Evolutionary conservation across 2,113 vertebrate genomes (phyloP).

Genomic region (Alosa alosa): DNA sequence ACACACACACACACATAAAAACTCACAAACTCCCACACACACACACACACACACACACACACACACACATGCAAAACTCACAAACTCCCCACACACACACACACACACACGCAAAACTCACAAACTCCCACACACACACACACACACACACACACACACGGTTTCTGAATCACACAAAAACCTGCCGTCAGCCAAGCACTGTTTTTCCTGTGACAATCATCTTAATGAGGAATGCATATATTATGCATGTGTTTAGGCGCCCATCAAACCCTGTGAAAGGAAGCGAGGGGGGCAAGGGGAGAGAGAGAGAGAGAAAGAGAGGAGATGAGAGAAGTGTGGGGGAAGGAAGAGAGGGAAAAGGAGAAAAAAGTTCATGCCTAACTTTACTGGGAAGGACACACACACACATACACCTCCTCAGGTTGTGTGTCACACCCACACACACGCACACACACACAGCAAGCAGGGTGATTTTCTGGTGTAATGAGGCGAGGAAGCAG

Average conservation of each 20-base stretch:
- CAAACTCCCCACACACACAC: neutral
- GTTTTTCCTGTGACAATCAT: constrained; percentile 63
- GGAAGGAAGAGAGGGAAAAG: neutral
- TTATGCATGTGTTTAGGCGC: constrained; percentile 49
- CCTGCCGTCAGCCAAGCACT: constrained; percentile 55
- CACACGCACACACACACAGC: neutral
- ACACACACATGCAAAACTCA: neutral
- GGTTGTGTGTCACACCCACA: neutral
- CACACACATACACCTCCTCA: neutral
- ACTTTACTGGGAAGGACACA: constrained; percentile 39
- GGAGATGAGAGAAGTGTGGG: neutral
- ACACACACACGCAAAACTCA: neutral
- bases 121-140: neutral
- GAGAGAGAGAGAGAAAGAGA: neutral
- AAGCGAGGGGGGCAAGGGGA: neutral
- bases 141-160: constrained; percentile 47
- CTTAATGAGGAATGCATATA: constrained; percentile 69
- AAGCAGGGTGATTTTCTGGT: neutral
- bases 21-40: constrained; percentile 9
- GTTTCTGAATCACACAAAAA: constrained; percentile 62
- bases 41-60: neutral
- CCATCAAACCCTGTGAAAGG: constrained; percentile 26
- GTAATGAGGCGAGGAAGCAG: constrained; percentile 37
- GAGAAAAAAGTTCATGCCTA: constrained; percentile 18
- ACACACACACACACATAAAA: neutral